Base-by-base conservation (phyloP, 2,888 invertebrate genomes). In the Epinotia ramella region DNA sequence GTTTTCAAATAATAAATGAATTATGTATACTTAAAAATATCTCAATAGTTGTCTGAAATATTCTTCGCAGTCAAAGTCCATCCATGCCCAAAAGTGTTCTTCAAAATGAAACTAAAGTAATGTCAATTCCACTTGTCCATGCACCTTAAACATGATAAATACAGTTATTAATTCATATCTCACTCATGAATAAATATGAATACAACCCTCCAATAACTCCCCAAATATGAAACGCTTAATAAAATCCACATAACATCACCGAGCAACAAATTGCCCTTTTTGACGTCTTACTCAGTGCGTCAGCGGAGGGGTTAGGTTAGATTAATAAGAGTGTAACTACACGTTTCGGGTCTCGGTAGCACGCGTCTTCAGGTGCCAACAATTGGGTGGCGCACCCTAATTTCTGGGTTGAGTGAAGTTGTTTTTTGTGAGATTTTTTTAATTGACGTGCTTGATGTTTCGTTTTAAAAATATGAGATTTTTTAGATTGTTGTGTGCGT, bases 231-330 rank as follows among this genome's bases (percentile, higher is more conserved):
- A 89, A 89, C 90, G 92, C 88, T 90, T 90, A 91, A 91, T 91
- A 91, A 90, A 92, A 89, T 89, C 87, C 91, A 88, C 86, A 86
- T 88, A 79, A 87, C 88, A 87, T 80, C 83, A 84, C 87, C 86
- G 88, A 86, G 86, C 83, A 89, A 87, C 87, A 88, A 89, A 91
- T 92, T 93, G 93, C 88, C 91, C 93, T 93, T 93, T 93, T 93
- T 89, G 92, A 92, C 89, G 89, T 91, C 90, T 92, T 89, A 87
- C 89, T 93, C 91, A 90, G 85, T 89, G 40, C 53, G 89, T 86
- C 89, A 87, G 82, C 88, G 86, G 84, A 87, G 77, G 64, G 81
- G 82, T 78, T 82, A 77, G 81, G 82, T 78, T 82, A 77, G 80
- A 78, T 81, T 86, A 86, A 87, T 89, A 88, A 88, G 88, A 86